phyloP scores from a whole-genome alignment of 2,888 invertebrate genomes.

The Hermodice carunculata region DNA sequence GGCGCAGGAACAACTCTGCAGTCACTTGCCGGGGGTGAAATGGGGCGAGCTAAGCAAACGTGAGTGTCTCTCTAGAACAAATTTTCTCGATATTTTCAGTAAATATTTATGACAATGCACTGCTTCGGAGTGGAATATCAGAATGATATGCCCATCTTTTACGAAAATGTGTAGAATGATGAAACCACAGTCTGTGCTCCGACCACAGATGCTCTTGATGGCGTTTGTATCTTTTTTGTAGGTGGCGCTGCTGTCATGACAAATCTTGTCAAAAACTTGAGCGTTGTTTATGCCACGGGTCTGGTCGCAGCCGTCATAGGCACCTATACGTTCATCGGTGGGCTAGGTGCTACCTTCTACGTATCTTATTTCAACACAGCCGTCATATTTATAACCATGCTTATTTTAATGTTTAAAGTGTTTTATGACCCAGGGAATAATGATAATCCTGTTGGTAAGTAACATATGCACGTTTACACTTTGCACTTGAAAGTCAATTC shows the following conservation, averaged over 20 bases:
- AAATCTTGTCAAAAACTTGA: constrained; percentile 60
- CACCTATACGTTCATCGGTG: constrained; percentile 65
- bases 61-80: no score
- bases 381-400: constrained; percentile 63
- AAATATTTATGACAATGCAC: no score
- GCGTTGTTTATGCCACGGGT: constrained; percentile 60
- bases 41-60: no score
- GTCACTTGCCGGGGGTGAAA: no score
- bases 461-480: no score
- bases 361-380: constrained; percentile 69
- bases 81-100: no score
- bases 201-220: neutral
- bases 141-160: no score
- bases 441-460: constrained; percentile 29
- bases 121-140: no score
- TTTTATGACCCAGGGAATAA: constrained; percentile 49
- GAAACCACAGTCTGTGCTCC: no score
- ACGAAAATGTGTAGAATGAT: no score
- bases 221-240: constrained; percentile 1
- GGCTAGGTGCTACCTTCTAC: constrained; percentile 68
- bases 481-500: no score
- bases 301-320: constrained; percentile 63
- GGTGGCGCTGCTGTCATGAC: constrained; percentile 64
- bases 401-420: constrained; percentile 63
- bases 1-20: no score